These are phyloP conservation scores for Nothoprocta pentlandii DNA, from an alignment of 2,113 vertebrate genomes.

Conservation along the genomic window DNA sequence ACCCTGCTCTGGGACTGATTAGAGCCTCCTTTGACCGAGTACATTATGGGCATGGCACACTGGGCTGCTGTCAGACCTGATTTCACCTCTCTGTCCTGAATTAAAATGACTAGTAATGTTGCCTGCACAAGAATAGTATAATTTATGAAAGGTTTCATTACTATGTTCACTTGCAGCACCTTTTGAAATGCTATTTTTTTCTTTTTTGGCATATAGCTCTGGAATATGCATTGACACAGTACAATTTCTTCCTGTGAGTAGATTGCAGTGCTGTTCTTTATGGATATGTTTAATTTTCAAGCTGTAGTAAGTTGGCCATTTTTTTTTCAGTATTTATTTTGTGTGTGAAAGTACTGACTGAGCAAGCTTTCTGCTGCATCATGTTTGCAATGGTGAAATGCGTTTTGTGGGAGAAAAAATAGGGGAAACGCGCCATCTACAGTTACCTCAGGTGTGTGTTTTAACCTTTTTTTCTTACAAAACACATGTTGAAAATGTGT, in stretches of 20 bases:
- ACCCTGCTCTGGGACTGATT: neutral
- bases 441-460: neutral
- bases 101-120: neutral
- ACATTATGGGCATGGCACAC: neutral
- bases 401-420: neutral
- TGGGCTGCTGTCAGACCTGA: neutral
- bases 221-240: neutral
- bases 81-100: rapidly evolving
- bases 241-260: neutral
- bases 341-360: neutral
- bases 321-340: neutral
- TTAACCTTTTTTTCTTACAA: neutral
- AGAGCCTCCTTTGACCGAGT: neutral
- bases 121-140: neutral
- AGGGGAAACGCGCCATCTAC: slow-evolving; percentile 52
- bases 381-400: neutral
- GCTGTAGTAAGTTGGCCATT: neutral
- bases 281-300: neutral
- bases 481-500: neutral
- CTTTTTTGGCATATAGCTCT: neutral
- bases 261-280: neutral
- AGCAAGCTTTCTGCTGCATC: slow-evolving; percentile 18
- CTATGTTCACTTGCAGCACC: neutral
- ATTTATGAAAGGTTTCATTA: neutral
- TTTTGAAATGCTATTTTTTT: neutral